These are phyloP conservation scores for Corynorhinus townsendii DNA, from an alignment of 2,113 vertebrate species.

Conservation along the genomic window DNA sequence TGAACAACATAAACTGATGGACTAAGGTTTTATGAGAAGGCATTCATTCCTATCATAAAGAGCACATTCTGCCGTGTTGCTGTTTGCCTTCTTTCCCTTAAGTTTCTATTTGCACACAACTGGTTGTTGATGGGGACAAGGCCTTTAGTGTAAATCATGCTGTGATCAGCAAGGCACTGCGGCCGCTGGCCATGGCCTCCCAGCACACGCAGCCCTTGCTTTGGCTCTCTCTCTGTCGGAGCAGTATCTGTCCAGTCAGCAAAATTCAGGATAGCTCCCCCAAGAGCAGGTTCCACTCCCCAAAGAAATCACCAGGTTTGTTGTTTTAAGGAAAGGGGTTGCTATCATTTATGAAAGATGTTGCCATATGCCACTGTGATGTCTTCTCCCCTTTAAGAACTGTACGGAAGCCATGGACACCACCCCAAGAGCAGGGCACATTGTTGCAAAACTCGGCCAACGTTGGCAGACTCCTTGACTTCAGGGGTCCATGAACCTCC, in stretches of 20 bases:
- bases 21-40: neutral
- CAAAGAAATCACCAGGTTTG: neutral
- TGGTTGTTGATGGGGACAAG: neutral
- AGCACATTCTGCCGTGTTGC: neutral
- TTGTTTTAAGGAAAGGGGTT: neutral
- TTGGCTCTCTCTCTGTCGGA: neutral
- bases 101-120: neutral
- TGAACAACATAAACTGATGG: too few relatives aligned
- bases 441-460: neutral
- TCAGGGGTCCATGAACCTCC: neutral
- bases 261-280: neutral
- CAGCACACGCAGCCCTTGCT: neutral
- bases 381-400: neutral
- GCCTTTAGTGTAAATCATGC: neutral
- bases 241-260: neutral
- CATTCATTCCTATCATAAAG: neutral
- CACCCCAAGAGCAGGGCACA: neutral
- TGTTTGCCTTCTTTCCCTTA: neutral
- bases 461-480: neutral
- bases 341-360: neutral
- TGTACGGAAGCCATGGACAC: neutral
- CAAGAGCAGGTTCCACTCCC: neutral
- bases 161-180: neutral
- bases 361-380: neutral
- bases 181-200: neutral